phyloP scores from a whole-genome alignment of 2,888 invertebrate genomes.

The Epicampocera succincta region DNA sequence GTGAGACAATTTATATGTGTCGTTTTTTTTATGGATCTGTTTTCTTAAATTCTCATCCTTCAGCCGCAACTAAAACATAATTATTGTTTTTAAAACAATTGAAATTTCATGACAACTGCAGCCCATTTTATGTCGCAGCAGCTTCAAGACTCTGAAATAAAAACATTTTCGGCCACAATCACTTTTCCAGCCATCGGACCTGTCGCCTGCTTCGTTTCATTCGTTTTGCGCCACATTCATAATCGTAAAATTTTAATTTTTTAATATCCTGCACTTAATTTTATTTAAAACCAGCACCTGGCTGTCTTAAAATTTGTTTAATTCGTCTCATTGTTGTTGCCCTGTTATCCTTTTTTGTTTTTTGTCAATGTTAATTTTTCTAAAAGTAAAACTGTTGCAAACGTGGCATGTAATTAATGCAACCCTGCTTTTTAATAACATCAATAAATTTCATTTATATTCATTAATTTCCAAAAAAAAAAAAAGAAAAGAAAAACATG shows the following conservation, averaged over 20 bases:
- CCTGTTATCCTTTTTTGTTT: not conserved
- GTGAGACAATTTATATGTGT: conserved; percentile 20
- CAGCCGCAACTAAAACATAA: not conserved
- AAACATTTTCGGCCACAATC: conserved; percentile 1
- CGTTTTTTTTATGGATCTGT: too few relatives aligned
- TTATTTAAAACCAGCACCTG: conserved; percentile 40
- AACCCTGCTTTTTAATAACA: conserved; percentile 33
- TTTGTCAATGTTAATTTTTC: not conserved
- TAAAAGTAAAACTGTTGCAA: conserved; percentile 4
- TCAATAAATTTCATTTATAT: conserved; percentile 49
- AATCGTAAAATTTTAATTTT: conserved; percentile 14
- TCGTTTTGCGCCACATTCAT: not conserved
- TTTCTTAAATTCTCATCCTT: too few relatives aligned
- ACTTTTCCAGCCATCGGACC: conserved; percentile 8
- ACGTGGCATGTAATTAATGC: conserved; percentile 36
- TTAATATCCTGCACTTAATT: conserved; percentile 26
- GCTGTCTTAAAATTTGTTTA: conserved; percentile 23
- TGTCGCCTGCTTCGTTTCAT: not conserved
- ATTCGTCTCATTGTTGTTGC: conserved; percentile 6
- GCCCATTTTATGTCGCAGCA: conserved; percentile 15
- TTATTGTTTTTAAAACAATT: conserved; percentile 4
- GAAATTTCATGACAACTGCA: conserved; percentile 30
- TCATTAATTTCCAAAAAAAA: conserved; percentile 27
- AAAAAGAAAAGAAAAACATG: too few relatives aligned
- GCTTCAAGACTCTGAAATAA: too few relatives aligned